Evolutionary conservation across 1,140 invertebrate species (phyloP).

Genomic region (Centruroides vittatus): DNA sequence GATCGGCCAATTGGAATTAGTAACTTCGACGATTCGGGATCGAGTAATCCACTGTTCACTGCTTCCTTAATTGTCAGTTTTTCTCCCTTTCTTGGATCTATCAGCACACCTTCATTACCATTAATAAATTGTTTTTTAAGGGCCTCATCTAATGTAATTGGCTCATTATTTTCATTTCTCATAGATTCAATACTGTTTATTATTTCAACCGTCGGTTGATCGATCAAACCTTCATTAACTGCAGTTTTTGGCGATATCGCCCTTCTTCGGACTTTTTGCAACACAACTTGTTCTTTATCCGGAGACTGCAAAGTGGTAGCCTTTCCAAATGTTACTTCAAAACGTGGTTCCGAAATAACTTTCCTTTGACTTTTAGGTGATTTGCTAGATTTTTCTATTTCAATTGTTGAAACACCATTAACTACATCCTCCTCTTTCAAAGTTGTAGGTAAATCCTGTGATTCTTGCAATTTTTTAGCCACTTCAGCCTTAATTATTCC

Average conservation of each 20-base stretch:
- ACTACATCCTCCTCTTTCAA: not conserved
- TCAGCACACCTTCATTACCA: slow-evolving; percentile 53
- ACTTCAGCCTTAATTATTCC: slow-evolving; percentile 25
- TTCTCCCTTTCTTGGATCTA: slow-evolving; percentile 64
- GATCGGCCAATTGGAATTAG: slow-evolving; percentile 64
- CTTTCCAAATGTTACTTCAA: slow-evolving; percentile 44
- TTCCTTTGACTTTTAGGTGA: not conserved
- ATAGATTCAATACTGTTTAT: slow-evolving; percentile 27
- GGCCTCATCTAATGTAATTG: slow-evolving; percentile 53
- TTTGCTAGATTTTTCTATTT: not conserved
- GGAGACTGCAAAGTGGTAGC: slow-evolving; percentile 37
- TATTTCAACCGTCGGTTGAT: slow-evolving; percentile 50
- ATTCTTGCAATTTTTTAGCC: slow-evolving; percentile 4
- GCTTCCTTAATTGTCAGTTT: slow-evolving; percentile 65
- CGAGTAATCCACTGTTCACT: slow-evolving; percentile 63
- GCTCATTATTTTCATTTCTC: slow-evolving; percentile 31
- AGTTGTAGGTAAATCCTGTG: too few species aligned
- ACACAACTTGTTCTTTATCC: slow-evolving; percentile 41
- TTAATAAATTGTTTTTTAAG: slow-evolving; percentile 56
- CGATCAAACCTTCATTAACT: slow-evolving; percentile 52
- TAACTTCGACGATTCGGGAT: slow-evolving; percentile 54
- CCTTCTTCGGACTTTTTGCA: slow-evolving; percentile 62
- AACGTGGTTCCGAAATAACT: slow-evolving; percentile 41
- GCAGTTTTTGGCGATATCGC: slow-evolving; percentile 49
- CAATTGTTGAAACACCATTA: not conserved